Evolutionary conservation across 2,888 invertebrate species (phyloP).

Genomic region (Brenthis daphne): DNA sequence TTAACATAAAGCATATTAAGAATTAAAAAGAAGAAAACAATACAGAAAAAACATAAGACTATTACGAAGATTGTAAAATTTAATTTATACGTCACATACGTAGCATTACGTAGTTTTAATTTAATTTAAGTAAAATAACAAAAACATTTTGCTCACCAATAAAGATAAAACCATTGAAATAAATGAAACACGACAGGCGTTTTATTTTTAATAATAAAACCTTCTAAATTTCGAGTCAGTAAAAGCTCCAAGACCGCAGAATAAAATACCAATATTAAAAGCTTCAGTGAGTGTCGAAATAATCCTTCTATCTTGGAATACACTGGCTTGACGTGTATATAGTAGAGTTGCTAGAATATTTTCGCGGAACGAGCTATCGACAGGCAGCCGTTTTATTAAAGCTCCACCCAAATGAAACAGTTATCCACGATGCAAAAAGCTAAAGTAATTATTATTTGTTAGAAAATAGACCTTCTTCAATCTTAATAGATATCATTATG

Average conservation of each 20-base stretch:
- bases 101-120: not conserved
- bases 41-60: too few relatives aligned
- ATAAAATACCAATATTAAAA: constrained; percentile 12
- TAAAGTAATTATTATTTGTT: constrained; percentile 41
- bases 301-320: constrained; percentile 6
- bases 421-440: constrained; percentile 49
- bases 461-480: constrained; percentile 41
- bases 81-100: too few relatives aligned
- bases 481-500: constrained; percentile 15
- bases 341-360: constrained; percentile 28
- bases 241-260: not conserved
- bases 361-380: constrained; percentile 54
- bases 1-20: too few relatives aligned
- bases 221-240: constrained; percentile 19
- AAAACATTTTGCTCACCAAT: not conserved
- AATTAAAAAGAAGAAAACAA: too few relatives aligned
- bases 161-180: not conserved
- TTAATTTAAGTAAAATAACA: not conserved
- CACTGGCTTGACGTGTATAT: constrained; percentile 6
- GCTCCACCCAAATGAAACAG: constrained; percentile 56
- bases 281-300: constrained; percentile 3
- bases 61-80: too few relatives aligned
- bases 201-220: constrained; percentile 20
- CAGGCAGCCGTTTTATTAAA: constrained; percentile 70
- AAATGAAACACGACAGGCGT: constrained; percentile 21